phyloP scores from a whole-genome alignment of 2,797 vertebrate species.

The Platyrinchus mystaceus region DNA sequence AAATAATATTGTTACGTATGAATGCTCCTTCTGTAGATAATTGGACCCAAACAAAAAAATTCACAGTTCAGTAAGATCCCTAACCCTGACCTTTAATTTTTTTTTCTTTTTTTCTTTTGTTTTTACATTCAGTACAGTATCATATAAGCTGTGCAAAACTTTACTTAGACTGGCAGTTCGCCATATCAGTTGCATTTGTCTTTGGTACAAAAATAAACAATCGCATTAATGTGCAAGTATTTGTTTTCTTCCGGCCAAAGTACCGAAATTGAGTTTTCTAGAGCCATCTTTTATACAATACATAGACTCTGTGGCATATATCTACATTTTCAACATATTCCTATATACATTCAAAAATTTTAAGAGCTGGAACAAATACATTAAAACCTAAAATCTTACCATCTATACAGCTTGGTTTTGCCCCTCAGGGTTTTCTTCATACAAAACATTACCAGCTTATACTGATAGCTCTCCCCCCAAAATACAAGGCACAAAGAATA shows the following conservation, averaged over 20 bases:
- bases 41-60: conserved; percentile 97
- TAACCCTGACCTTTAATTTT: conserved; percentile 89
- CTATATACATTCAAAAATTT: conserved; percentile 97
- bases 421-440: conserved; percentile 81
- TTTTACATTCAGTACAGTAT: conserved; percentile 99
- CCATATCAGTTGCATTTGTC: conserved; percentile 99
- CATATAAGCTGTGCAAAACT: conserved; percentile 99
- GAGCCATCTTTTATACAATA: conserved; percentile 97
- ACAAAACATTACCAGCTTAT: conserved; percentile 86
- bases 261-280: conserved; percentile 93
- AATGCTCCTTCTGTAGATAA: conserved; percentile 98
- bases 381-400: conserved; percentile 84
- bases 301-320: conserved; percentile 99
- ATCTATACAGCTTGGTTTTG: conserved; percentile 78
- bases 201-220: conserved; percentile 99
- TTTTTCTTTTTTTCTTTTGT: conserved; percentile 71
- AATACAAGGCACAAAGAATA: conserved; percentile 99
- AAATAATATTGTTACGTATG: conserved; percentile 83
- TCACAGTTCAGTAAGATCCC: conserved; percentile 99
- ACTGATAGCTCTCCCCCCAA: conserved; percentile 80
- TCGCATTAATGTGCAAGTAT: conserved; percentile 98
- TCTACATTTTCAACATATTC: conserved; percentile 94
- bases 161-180: conserved; percentile 99
- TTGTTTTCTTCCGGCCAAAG: conserved; percentile 84
- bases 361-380: conserved; percentile 91